Conservation (phyloP, 1,140 invertebrate genomes). For the Drosophila pseudoobscura region DNA sequence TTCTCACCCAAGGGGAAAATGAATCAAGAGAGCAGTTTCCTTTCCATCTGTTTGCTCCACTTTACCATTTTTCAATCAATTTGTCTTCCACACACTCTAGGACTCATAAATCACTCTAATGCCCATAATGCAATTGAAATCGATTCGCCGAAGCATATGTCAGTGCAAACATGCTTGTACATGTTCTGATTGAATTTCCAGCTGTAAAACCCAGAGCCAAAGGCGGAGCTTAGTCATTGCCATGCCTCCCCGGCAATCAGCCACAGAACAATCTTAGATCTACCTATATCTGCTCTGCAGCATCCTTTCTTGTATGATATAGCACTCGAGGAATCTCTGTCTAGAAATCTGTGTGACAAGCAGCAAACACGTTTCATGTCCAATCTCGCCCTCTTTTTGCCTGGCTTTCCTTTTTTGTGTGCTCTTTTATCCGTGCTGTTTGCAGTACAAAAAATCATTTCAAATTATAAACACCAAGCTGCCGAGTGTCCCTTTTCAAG, state of each 20-base stretch:
- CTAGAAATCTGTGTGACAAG: conserved; percentile 44
- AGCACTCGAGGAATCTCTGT: conserved; percentile 28
- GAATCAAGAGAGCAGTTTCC: conserved; percentile 10
- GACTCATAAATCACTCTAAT: conserved; percentile 42
- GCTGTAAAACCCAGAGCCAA: conserved; percentile 6
- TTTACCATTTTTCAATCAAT: conserved; percentile 24
- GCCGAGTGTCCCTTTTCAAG: conserved; percentile 43
- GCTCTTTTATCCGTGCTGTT: conserved; percentile 29
- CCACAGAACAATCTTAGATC: conserved; percentile 30
- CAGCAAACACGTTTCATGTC: conserved; percentile 45
- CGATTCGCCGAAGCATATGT: conserved; percentile 11
- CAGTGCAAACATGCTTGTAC: conserved; percentile 6
- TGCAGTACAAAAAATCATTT: conserved; percentile 66
- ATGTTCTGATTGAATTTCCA: conserved; percentile 23
- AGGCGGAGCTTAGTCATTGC: conserved; percentile 6
- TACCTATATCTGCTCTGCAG: not conserved
- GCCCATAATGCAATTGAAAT: conserved; percentile 51
- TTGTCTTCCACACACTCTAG: conserved; percentile 6
- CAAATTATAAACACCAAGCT: conserved; percentile 70
- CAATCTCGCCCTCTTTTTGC: not conserved
- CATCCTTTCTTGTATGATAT: not conserved
- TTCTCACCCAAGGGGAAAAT: not conserved
- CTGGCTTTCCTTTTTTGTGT: not conserved
- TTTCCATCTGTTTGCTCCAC: not conserved
- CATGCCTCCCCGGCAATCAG: conserved; percentile 11